Evolutionary conservation across 2,113 vertebrate genomes (phyloP), one percentile per base, ranked within the genome.

Genomic region (Pardalotus punctatus): DNA sequence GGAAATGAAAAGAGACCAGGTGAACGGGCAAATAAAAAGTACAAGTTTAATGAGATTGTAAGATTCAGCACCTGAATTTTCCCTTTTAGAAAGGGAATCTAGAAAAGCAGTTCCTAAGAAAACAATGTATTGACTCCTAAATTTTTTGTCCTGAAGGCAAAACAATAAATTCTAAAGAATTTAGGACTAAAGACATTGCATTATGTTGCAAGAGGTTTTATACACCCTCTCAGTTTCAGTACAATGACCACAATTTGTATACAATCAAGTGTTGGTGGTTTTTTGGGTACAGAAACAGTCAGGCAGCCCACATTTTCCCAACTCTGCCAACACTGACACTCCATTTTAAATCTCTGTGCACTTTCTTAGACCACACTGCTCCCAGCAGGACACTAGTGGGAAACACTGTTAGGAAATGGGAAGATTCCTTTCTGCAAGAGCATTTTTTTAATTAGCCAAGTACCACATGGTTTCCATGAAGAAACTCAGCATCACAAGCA

Each of bases 61-160:
- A 81, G 66, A 88, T 78, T 90, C 90, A 96, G 94, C 95, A 95
- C 95, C 95, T 90, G 40, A 78, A 89, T 69, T 48, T 74, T 83
- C 91, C 94, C 89, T 72, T 54, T 74, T n/a, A 78, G 11, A 31
- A 88, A 65, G 61, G 82, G 72, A 74, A 85, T 42, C 60, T 88
- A 94, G 65, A 83, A 95, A 78, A 92, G n/a, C 60, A 50, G 19
- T 82, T 91, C 25, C 53, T 74, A 89, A 36, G 42, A 92, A 93
- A 93, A 89, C 8, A 57, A n/a, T 2, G 2, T 50, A 27, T 40
- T 79, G 40, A 64, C 16, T 57, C 33, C 23, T 40, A 42, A 9
- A 16, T 38, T 73, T 89, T 91, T 73, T 82, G 23, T 91, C 67
- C 42, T 42, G 23, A 93, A 38, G 29, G 53, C 56, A 72, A 61